Percentiles rank a stretch among this genome's conserved stretches.
phyloP scores from a whole-genome alignment of 2,113 vertebrate genomes.

The Jaculus jaculus region DNA sequence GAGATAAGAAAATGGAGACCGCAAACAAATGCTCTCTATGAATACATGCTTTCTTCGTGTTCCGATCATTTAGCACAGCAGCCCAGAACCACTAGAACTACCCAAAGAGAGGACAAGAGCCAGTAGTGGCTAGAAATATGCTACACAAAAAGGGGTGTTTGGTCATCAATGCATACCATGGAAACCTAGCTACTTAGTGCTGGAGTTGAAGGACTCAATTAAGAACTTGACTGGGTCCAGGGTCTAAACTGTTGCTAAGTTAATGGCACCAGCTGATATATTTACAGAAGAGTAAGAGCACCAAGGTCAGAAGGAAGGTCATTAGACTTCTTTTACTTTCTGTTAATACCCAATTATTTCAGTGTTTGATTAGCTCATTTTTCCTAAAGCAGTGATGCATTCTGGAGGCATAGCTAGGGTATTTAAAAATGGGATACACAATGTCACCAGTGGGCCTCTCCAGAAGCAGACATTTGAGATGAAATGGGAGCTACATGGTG shows the following conservation, averaged over 20 bases:
- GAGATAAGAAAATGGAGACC: background rate
- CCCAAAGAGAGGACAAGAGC: background rate
- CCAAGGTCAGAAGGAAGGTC: background rate
- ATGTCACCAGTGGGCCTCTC: background rate
- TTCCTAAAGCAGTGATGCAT: background rate
- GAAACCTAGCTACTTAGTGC: background rate
- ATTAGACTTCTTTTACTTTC: background rate
- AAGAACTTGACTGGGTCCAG: background rate
- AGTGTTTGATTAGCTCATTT: background rate
- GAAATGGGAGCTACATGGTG: background rate
- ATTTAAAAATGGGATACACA: background rate
- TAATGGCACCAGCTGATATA: background rate
- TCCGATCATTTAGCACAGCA: background rate
- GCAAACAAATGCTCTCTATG: background rate
- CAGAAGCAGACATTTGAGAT: background rate
- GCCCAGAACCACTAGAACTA: background rate
- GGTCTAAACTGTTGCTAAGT: background rate
- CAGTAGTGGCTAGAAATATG: background rate
- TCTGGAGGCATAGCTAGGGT: background rate
- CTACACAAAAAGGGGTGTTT: background rate
- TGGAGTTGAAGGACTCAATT: background rate
- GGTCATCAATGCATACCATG: background rate
- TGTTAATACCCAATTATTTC: conserved; percentile 7
- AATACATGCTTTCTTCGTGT: background rate
- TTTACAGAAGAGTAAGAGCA: background rate